Base-by-base conservation (phyloP, 2,888 invertebrate genomes). In the Crossocerus cetratus region DNA sequence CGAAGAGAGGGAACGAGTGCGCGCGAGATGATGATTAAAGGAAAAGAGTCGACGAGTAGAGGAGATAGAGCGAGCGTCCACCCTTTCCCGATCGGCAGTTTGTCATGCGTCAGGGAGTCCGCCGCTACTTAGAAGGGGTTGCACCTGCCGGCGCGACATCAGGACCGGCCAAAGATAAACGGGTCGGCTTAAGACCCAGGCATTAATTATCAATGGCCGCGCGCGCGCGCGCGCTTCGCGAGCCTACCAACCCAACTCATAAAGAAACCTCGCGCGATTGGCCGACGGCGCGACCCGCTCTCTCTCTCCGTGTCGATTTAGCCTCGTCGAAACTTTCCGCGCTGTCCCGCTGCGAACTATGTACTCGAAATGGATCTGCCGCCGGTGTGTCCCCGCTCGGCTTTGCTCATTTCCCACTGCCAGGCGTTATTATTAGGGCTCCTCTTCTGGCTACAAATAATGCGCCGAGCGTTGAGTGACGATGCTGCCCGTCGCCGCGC, bases 21-120 rank as follows among this genome's bases (percentile, higher is more conserved):
- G 32, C 21, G 57, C 32, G 32, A 23, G 8, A 32, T 8, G 32
- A 32, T 32, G 8, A 32, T 32, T 32, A 32, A 32, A 32, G 32
- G 32, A 32, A 32, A 32, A 32, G 32, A 11, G 32, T 11, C 8
- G 11, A 11, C 8, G 11, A 32, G 8, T 32, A 3, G 32, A 32
- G 32, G 32, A 32, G 32, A 32, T 32, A 32, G 32, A 32, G 32
- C 5, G 32, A 32, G 65, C 60, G 83, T 87, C 89, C 89, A 89
- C 89, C 89, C 89, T 88, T 89, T 87, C 83, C 79, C 86, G 85
- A 89, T 89, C 85, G 83, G 81, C 77, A 86, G 85, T 89, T 89
- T 88, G 86, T 89, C 89, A 89, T 78, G 67, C 84, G 88, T 88
- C 88, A 83, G 74, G 78, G 69, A 32, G 59, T 22, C 44, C 63